Evolutionary conservation across 2,888 invertebrate genomes (phyloP).

Genomic region (Leptopterna dolabrata): DNA sequence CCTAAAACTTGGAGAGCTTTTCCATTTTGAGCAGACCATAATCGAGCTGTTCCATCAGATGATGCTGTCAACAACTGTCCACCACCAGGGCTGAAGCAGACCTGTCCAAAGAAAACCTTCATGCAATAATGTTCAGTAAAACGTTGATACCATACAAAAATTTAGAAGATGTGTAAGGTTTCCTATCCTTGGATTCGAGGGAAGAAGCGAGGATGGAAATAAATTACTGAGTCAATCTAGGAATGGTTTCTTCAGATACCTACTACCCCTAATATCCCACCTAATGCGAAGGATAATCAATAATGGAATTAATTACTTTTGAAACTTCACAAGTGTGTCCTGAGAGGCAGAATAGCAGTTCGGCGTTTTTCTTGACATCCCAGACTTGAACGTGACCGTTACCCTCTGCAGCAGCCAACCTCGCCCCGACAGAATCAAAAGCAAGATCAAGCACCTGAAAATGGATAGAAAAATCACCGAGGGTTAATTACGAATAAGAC

Average conservation of each 20-base stretch:
- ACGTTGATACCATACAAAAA: too few relatives aligned
- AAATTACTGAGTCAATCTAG: too few relatives aligned
- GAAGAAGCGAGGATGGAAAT: too few relatives aligned
- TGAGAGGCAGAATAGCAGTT: constrained; percentile 72
- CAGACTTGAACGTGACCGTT: constrained; percentile 81
- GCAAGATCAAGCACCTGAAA: constrained; percentile 77
- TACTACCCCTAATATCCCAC: too few relatives aligned
- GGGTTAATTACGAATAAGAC: too few relatives aligned
- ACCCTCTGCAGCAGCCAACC: constrained; percentile 79
- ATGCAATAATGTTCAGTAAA: too few relatives aligned
- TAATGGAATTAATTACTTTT: constrained; percentile 71
- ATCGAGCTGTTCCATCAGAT: constrained; percentile 78
- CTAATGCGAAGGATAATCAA: too few relatives aligned
- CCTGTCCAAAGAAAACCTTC: constrained; percentile 68
- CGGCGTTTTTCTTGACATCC: constrained; percentile 72
- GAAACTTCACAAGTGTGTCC: constrained; percentile 79
- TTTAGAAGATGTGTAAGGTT: too few relatives aligned
- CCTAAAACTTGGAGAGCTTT: constrained; percentile 71
- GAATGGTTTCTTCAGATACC: too few relatives aligned
- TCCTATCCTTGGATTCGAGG: too few relatives aligned
- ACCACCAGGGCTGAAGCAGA: constrained; percentile 84
- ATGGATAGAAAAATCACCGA: not conserved
- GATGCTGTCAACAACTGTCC: constrained; percentile 80
- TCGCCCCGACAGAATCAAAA: constrained; percentile 80
- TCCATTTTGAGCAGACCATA: constrained; percentile 78